Base-by-base conservation (phyloP, 2,888 invertebrate genomes). In the Tipula lateralis region DNA sequence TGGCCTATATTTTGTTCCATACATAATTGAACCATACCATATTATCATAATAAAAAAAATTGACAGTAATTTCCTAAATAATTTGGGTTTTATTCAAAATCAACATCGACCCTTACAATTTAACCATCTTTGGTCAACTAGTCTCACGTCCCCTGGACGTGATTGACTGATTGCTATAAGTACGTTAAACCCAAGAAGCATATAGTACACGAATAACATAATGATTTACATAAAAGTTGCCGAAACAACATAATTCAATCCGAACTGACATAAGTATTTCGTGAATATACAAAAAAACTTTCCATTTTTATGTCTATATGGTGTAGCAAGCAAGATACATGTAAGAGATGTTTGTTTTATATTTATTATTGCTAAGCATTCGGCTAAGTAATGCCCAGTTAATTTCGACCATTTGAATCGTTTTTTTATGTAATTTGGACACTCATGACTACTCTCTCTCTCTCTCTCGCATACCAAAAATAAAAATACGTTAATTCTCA, bases 251-350 rank as follows among this genome's bases (percentile, higher is more conserved):
- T 66, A 66, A 66, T 66, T 66, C 16, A 50, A 50, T 16, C 66
- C 24, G 12, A 66, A 66, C 24, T 24, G 66, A 66, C 24, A 66
- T 66, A 66, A 1, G 7, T 24, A 66, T 24, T 66, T 66, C 66
- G 66, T 66, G 66, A 66, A 66, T 66, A 66, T n/a, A n/a, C n/a
- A 66, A 66, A 24, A 66, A 24, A 66, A 66, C 66, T 66, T 66
- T 66, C 66, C 66, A 66, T 66, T 66, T 66, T 66, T 66, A 24
- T 24, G 66, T 66, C 66, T 66, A 24, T 5, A 19, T 24, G 2
- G 3, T 44, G 16, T 24, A 19, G 39, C 24, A 66, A 5, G 2
- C 12, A 66, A 9, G 6, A 66, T 66, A 24, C 19, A 66, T 24
- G 66, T 24, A 66, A 66, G 66, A 66, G 66, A 66, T 66, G 66